Evolutionary conservation across 1,140 invertebrate species (phyloP), one percentile per base, ranked within the genome.

Genomic region (Potamilus streckersoni): DNA sequence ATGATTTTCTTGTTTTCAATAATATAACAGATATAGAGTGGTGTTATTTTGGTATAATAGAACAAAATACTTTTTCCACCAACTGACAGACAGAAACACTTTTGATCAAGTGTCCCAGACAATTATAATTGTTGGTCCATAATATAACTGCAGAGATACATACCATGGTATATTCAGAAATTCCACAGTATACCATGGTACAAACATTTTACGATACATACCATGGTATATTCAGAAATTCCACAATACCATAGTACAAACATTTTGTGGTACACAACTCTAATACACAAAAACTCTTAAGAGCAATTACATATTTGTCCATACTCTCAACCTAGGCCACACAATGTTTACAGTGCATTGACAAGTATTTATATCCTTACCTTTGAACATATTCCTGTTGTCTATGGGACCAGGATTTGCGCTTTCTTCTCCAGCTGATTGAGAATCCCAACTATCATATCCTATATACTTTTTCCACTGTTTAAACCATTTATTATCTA

Each of bases 391-490:
- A 60, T 85, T 78, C n/a, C 73, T 83, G 80, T 91, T 91, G 80
- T 92, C 90, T 79, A 92, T 90, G 14, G 90, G 90, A 27, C 91
- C 91, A 23, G 91, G 91, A 80, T 90, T 86, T 14, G 84, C 84
- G 58, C 82, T 82, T 64, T 86, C 79, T 49, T 91, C 90, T 58
- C 89, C 87, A 65, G 86, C 81, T 82, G 78, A 80, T 20, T 79
- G 74, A 0, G 82, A 80, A 72, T 91, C 90, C 89, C 89, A 91
- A 17, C 71, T 83, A 72, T 91, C 90, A 82, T 81, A 90, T 0
- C 90, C 88, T 56, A 92, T 88, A 88, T 91, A 91, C 64, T 87
- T 89, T 78, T 91, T 91, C 88, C 90, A 92, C 74, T 90, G 88
- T 75, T 91, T 91, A 75, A 89, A 91, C 91, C 91, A 92, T 74